A percentile compares a stretch with the other conserved stretches of the same genome.
These are phyloP conservation scores for Lamprologus ornatipinnis DNA, from an alignment of 2,113 vertebrate genomes.

Conservation along the genomic window DNA sequence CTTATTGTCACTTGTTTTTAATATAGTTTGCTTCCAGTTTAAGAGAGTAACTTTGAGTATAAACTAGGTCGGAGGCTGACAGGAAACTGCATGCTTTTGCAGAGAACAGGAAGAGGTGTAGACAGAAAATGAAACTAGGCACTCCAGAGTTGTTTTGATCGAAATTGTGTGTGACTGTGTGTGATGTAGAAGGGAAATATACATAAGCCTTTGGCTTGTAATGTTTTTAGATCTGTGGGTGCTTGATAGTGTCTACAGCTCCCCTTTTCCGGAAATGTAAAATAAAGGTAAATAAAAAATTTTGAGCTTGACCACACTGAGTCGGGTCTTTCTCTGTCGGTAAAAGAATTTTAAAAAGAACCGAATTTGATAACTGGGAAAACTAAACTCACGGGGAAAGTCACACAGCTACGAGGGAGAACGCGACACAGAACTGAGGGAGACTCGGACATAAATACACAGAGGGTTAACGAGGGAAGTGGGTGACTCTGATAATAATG, in stretches of 20 bases:
- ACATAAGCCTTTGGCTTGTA: not conserved
- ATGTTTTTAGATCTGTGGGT: not conserved
- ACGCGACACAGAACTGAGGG: not conserved
- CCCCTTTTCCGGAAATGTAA: not conserved
- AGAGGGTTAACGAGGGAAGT: not conserved
- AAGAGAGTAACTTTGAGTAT: not conserved
- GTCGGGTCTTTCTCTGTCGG: not conserved
- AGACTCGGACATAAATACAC: not conserved
- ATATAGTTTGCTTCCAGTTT: not conserved
- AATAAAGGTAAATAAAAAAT: not conserved
- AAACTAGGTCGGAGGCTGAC: not conserved
- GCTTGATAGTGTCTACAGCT: not conserved
- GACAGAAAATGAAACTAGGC: not conserved
- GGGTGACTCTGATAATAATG: not conserved
- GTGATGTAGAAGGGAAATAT: not conserved
- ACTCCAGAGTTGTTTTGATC: not conserved
- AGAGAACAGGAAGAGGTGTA: not conserved
- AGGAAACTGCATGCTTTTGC: not conserved
- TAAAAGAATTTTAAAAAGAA: not conserved
- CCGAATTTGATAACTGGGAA: not conserved
- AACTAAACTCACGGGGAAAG: not conserved
- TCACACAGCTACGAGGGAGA: not conserved
- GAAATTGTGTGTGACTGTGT: not conserved
- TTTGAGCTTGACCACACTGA: not conserved
- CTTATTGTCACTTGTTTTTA: not conserved